Percentiles rank a stretch among this genome's conserved stretches.
Conservation (phyloP, 1,140 invertebrate genomes). For the Campodea augens region DNA sequence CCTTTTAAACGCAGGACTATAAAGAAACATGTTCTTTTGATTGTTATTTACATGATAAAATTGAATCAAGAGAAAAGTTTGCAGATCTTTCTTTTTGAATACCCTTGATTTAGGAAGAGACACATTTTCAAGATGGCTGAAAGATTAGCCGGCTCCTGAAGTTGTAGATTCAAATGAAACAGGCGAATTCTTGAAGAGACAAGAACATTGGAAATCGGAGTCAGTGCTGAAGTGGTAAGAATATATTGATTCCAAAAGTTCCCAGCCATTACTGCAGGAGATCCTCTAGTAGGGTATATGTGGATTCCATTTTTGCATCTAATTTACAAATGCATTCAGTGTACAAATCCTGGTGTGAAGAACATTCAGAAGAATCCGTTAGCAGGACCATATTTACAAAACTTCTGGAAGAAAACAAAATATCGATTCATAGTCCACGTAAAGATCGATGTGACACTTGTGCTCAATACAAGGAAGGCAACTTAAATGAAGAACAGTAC, state of each 20-base stretch:
- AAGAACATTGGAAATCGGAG: not conserved
- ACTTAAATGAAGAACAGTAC: slow-evolving; percentile 1
- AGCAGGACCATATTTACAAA: not conserved
- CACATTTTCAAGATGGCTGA: not conserved
- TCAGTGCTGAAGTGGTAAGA: not conserved
- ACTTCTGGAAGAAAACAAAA: not conserved
- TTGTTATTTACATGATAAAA: not conserved
- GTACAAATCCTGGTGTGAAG: slow-evolving; percentile 2
- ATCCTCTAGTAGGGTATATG: not conserved
- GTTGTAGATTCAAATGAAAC: not conserved
- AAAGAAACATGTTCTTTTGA: not conserved
- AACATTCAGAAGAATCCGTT: not conserved
- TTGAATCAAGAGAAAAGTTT: not conserved
- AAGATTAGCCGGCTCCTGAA: not conserved
- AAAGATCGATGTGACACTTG: slow-evolving; percentile 4
- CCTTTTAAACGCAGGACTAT: not conserved
- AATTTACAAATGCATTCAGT: not conserved
- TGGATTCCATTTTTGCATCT: slow-evolving; percentile 2
- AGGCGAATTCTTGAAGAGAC: not conserved
- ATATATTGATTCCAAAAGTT: slow-evolving; percentile 2
- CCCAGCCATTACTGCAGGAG: slow-evolving; percentile 1
- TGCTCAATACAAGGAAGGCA: not conserved
- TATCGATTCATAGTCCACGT: slow-evolving; percentile 1
- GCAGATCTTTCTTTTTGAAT: not conserved
- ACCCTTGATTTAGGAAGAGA: not conserved